These are phyloP conservation scores for Odontothrips loti DNA, from an alignment of 2,888 invertebrate genomes.

Conservation along the genomic window DNA sequence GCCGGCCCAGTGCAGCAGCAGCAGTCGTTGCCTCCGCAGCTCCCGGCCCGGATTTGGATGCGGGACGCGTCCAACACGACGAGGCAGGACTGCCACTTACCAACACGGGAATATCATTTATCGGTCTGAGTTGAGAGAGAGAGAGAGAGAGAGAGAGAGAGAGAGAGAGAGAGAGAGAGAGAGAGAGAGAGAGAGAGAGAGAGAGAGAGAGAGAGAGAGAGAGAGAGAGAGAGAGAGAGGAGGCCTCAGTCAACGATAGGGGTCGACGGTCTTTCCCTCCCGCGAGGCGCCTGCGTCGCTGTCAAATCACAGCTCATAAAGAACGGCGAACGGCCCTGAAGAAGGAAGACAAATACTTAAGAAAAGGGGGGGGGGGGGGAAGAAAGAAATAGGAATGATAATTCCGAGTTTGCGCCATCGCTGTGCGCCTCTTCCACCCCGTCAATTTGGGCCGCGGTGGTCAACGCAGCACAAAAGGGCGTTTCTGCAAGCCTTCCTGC, in stretches of 20 bases:
- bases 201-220: no score
- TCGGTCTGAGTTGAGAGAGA: not conserved
- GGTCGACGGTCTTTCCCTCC: no score
- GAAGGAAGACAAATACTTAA: not conserved
- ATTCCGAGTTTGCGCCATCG: not conserved
- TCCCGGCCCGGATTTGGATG: no score
- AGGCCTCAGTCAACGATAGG: no score
- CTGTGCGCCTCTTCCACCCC: no score
- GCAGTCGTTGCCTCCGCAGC: no score
- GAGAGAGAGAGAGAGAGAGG: no score
- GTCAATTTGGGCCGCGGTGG: not conserved
- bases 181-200: no score
- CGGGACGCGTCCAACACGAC: no score
- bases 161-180: not conserved
- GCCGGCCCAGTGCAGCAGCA: no score
- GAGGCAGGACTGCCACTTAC: no score
- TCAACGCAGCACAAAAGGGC: constrained; percentile 1
- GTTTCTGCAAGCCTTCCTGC: constrained; percentile 5
- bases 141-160: constrained; percentile 17
- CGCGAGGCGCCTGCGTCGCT: not conserved
- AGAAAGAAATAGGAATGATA: not conserved
- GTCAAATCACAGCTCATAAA: no score
- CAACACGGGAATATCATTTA: not conserved
- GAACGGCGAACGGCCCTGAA: not conserved
- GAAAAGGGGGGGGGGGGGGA: not conserved